These are phyloP conservation scores for Castor canadensis DNA, from an alignment of 2,113 vertebrate genomes.

Conservation along the genomic window DNA sequence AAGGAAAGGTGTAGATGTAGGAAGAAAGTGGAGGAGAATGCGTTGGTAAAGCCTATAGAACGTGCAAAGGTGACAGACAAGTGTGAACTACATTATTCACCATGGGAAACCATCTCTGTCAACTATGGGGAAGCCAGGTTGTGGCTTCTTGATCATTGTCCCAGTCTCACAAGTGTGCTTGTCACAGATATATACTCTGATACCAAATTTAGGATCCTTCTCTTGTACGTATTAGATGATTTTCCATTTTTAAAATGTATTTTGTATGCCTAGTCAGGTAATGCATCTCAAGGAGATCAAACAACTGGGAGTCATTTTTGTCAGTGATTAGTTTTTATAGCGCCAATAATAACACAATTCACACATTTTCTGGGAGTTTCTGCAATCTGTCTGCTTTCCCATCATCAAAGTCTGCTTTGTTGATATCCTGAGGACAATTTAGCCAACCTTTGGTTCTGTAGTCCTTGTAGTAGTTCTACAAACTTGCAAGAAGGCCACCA, in stretches of 20 bases:
- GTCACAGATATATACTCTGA: not conserved
- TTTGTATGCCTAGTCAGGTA: not conserved
- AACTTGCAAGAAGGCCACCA: not conserved
- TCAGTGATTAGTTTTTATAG: not conserved
- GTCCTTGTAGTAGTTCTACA: not conserved
- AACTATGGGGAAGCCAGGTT: not conserved
- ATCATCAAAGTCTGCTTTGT: not conserved
- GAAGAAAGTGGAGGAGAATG: not conserved
- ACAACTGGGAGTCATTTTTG: not conserved
- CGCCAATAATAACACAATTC: not conserved
- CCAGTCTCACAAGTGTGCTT: not conserved
- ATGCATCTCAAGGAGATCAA: not conserved
- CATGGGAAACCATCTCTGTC: not conserved
- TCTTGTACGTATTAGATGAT: not conserved
- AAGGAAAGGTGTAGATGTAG: not conserved
- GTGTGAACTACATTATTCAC: fast-evolving
- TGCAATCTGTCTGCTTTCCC: not conserved
- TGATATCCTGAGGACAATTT: not conserved
- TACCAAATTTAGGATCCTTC: not conserved
- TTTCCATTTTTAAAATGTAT: not conserved
- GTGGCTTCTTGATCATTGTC: not conserved
- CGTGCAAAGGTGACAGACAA: fast-evolving
- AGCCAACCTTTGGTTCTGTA: not conserved
- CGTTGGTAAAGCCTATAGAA: not conserved
- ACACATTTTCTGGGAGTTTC: not conserved